phyloP scores from a whole-genome alignment of 2,113 vertebrate genomes.

The Psophia crepitans region DNA sequence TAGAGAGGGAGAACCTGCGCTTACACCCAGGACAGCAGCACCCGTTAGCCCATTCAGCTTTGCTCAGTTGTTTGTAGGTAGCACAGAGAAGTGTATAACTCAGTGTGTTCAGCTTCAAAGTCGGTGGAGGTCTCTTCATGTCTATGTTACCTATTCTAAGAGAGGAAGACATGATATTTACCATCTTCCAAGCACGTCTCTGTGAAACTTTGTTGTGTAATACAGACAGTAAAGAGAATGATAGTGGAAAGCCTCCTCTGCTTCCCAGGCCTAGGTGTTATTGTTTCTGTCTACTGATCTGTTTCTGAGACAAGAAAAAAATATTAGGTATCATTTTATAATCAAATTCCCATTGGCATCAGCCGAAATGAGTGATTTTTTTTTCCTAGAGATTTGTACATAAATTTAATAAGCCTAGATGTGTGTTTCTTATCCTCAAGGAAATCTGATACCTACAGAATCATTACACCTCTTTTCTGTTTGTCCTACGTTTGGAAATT shows the following conservation, averaged over 20 bases:
- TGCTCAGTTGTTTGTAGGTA: accelerated
- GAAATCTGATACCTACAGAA: not conserved
- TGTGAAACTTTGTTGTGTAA: not conserved
- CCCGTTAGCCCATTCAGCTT: not conserved
- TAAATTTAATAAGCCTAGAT: not conserved
- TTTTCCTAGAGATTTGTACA: not conserved
- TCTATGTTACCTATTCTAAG: not conserved
- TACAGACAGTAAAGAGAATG: not conserved
- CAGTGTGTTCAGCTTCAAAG: not conserved
- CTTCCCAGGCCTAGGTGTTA: not conserved
- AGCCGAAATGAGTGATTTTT: not conserved
- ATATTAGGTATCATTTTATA: not conserved
- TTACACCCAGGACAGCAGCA: not conserved
- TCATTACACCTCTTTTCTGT: not conserved
- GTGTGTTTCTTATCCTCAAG: not conserved
- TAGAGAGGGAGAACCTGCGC: not conserved
- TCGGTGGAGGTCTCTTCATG: not conserved
- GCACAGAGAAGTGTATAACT: not conserved
- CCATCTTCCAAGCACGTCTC: not conserved
- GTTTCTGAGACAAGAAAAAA: not conserved
- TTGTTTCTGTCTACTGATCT: not conserved
- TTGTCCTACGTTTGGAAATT: not conserved
- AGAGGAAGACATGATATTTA: not conserved
- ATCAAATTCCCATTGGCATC: not conserved
- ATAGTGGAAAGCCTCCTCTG: not conserved